A percentile compares a stretch with the other conserved stretches of the same genome.
Conservation (phyloP, 2,797 vertebrate genomes). For the Gallinago nigripennis region DNA sequence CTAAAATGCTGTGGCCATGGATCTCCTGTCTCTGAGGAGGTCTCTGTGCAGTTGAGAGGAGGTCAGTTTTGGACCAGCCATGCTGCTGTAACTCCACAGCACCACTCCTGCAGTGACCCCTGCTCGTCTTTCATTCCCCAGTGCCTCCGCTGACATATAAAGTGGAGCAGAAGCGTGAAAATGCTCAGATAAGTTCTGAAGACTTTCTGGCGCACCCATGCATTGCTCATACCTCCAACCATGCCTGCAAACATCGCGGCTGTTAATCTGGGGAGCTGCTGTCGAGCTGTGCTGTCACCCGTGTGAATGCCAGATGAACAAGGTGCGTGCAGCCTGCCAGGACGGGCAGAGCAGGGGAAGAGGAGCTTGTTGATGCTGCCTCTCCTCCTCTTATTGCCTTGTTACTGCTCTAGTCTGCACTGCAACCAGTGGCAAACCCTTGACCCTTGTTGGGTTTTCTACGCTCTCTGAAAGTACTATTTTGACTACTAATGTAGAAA, state of each 20-base stretch:
- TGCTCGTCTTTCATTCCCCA: background rate
- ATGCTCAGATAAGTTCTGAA: background rate
- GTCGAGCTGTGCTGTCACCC: background rate
- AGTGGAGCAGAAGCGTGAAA: background rate
- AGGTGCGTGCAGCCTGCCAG: background rate
- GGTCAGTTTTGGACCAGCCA: background rate
- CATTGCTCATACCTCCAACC: background rate
- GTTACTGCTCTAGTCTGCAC: background rate
- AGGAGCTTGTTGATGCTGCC: background rate
- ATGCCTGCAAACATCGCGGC: background rate
- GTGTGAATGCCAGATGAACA: background rate
- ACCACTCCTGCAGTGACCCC: rapidly evolving
- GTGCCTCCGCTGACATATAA: background rate
- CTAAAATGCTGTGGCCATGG: rapidly evolving
- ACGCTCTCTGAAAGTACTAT: background rate
- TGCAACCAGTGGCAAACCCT: background rate
- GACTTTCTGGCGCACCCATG: background rate
- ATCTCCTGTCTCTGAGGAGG: background rate
- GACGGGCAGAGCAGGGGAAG: background rate
- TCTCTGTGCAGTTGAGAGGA: background rate
- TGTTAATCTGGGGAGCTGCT: background rate
- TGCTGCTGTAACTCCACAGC: rapidly evolving
- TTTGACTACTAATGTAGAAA: background rate
- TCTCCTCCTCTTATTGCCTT: background rate
- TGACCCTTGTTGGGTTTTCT: background rate